Percentiles rank a stretch among this genome's conserved stretches.
phyloP scores from a whole-genome alignment of 2,797 vertebrate genomes.

The Spinus olivaceus region DNA sequence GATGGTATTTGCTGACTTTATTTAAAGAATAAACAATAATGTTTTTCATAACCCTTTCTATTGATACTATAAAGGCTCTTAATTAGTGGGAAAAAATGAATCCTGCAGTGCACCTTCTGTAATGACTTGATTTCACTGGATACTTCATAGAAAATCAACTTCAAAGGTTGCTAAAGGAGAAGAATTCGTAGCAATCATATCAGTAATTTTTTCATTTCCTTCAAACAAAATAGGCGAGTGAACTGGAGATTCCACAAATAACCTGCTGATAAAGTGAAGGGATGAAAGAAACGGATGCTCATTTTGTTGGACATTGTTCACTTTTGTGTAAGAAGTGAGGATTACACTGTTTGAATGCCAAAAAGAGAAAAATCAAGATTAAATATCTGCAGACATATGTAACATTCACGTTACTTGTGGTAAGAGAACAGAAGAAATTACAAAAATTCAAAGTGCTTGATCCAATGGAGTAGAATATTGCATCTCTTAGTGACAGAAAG shows the following conservation, averaged over 20 bases:
- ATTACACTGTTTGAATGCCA: background rate
- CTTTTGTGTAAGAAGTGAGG: background rate
- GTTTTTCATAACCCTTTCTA: background rate
- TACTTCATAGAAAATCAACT: background rate
- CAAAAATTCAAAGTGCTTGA: background rate
- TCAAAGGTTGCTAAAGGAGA: background rate
- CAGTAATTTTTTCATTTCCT: conserved; percentile 4
- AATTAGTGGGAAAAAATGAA: background rate
- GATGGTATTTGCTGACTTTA: background rate
- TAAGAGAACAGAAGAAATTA: background rate
- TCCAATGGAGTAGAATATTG: background rate
- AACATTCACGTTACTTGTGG: background rate
- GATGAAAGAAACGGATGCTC: background rate
- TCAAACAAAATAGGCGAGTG: background rate
- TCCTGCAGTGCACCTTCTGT: background rate
- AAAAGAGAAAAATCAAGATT: background rate
- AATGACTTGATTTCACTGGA: background rate
- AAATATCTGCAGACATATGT: background rate
- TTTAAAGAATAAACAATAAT: background rate
- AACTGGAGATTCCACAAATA: background rate
- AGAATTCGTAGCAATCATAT: background rate
- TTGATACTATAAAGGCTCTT: background rate
- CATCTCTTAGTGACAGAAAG: background rate
- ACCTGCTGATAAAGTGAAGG: background rate
- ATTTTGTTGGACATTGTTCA: background rate